These are phyloP conservation scores for Callionymus lyra DNA, from an alignment of 2,113 vertebrate genomes.

Conservation along the genomic window DNA sequence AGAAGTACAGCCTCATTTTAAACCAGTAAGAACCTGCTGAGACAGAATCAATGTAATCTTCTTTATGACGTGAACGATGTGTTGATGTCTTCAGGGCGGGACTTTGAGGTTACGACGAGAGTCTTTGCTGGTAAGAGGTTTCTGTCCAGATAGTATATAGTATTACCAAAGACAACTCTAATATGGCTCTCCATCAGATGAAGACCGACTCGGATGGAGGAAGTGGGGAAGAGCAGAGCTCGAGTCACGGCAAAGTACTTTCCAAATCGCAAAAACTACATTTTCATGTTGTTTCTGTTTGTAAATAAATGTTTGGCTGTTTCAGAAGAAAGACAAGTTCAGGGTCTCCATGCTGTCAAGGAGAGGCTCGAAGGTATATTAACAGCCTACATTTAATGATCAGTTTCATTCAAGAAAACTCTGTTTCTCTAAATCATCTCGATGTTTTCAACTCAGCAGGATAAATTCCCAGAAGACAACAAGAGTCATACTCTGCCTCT, in stretches of 20 bases:
- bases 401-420: no score
- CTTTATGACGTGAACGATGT: not conserved
- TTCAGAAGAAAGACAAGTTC: conserved; percentile 48
- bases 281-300: no score
- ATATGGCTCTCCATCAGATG: conserved; percentile 4
- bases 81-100: conserved; percentile 37
- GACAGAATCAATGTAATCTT: not conserved
- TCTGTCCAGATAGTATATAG: not conserved
- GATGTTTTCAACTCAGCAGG: conserved; percentile 20
- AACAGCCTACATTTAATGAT: not conserved
- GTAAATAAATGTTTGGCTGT: no score
- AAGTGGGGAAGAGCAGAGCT: conserved; percentile 32
- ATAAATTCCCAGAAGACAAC: conserved; percentile 25
- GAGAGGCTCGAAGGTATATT: conserved; percentile 55
- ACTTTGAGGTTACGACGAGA: conserved; percentile 57
- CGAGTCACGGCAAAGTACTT: conserved; percentile 17
- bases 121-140: conserved; percentile 37
- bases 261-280: no score
- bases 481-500: conserved; percentile 6
- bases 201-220: conserved; percentile 19
- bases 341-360: conserved; percentile 26
- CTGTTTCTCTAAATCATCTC: not conserved
- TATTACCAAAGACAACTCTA: not conserved
- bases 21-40: conserved; percentile 50
- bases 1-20: conserved; percentile 48